Percentiles rank a stretch among this genome's conserved stretches.
Conservation (phyloP, 2,113 vertebrate genomes). For the Ceyx melanurus region DNA sequence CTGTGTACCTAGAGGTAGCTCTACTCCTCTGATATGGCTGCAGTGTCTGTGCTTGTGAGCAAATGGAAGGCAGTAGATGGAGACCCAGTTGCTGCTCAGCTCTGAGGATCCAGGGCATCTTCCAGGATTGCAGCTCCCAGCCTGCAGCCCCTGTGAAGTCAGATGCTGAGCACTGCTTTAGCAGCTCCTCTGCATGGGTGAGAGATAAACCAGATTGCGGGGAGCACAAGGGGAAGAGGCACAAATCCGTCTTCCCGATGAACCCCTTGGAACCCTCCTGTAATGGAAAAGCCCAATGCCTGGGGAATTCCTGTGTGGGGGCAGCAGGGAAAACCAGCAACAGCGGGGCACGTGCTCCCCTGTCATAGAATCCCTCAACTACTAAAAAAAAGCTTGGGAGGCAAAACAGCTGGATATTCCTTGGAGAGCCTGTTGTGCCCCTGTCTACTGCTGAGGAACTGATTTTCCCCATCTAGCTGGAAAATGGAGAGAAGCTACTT, state of each 20-base stretch:
- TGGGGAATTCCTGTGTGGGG: neutral
- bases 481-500: neutral
- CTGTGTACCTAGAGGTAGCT: neutral
- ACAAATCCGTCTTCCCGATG: neutral
- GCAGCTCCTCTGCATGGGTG: neutral
- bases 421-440: neutral
- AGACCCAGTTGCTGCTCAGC: neutral
- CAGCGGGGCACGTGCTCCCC: neutral
- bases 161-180: neutral
- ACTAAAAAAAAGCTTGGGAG: neutral
- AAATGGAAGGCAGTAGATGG: neutral
- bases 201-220: neutral
- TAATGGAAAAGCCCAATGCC: neutral
- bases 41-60: too few relatives aligned
- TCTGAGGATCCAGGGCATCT: fast-evolving
- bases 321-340: neutral
- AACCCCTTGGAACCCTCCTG: neutral
- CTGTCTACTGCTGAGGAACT: neutral
- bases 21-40: neutral
- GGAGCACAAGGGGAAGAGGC: neutral
- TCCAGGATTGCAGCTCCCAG: neutral
- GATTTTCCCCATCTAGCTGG: slow-evolving; percentile 2
- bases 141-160: neutral
- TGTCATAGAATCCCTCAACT: neutral
- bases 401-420: slow-evolving; percentile 8